Evolutionary conservation across 2,113 vertebrate species (phyloP), one percentile per base, ranked within the genome.

Genomic region (Myotis lucifugus): DNA sequence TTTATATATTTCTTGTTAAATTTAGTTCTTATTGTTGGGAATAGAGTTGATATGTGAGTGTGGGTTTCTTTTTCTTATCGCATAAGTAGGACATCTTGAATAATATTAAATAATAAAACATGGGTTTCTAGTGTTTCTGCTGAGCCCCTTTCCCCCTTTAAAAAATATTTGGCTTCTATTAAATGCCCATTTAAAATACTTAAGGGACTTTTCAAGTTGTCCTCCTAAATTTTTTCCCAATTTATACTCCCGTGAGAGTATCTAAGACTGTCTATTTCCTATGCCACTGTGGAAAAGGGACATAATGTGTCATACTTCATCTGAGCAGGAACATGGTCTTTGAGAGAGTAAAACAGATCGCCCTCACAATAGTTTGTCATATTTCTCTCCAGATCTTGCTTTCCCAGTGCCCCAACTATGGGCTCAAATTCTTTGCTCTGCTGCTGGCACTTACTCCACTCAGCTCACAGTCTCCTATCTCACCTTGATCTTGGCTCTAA

Each of bases 1-100:
- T 95, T 83, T 46, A 86, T 64, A 40, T 69, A 50, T 73, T 91
- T 88, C 37, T 56, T 90, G 14, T 50, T 90, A 82, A 54, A 77
- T 85, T 21, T 91, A 72, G 8, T 90, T 73, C 19, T 69, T 89
- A 6, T 66, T 92, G 2, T 70, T 81, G 81, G 90, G 52, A 90
- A 42, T 85, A 88, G 42, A 81, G 3, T 23, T 34, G 3, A n/a
- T 50, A 69, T 8, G 32, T 72, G 27, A 70, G 32, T 6, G 19
- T 85, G 23, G 10, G 15, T 61, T 74, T 95, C 13, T 72, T 90
- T 82, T 42, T 90, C 50, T 56, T 77, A 69, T 23, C 29, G 8
- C 4, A 1, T 52, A 73, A n/a, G 15, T 61, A 77, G 27, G 11
- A 72, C 2, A 50, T 89, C 34, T 78, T 77, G 27, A 88, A 50